Conservation (phyloP, 2,113 vertebrate species). For the Holacanthus passer region DNA sequence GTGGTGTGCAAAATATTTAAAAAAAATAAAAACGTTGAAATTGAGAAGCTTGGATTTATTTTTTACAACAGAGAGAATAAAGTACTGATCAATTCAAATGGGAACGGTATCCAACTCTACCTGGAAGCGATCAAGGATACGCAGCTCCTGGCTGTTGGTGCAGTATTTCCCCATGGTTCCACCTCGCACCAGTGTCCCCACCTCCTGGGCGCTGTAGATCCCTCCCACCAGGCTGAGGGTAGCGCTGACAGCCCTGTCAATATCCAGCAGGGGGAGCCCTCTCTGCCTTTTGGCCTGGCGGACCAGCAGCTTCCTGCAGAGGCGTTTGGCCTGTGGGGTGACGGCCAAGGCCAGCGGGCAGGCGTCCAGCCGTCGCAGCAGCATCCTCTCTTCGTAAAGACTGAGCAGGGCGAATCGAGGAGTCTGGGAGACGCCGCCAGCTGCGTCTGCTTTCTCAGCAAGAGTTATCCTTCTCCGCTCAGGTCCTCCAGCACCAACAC, state of each 20-base stretch:
- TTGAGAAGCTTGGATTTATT: no score
- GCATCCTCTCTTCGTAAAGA: constrained; percentile 92
- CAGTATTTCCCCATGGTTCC: constrained; percentile 83
- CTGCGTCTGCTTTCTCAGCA: neutral
- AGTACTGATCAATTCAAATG: neutral
- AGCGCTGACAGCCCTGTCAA: constrained; percentile 91
- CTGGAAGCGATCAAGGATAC: constrained; percentile 98
- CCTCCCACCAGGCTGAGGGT: constrained; percentile 92
- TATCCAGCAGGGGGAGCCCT: constrained; percentile 92
- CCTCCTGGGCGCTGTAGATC: constrained; percentile 88
- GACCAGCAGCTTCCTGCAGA: constrained; percentile 92
- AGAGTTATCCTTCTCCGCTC: constrained; percentile 69
- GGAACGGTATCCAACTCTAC: no score
- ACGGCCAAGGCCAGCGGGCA: constrained; percentile 91
- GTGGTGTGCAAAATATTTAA: no score
- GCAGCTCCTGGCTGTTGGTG: constrained; percentile 90
- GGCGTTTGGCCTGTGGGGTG: constrained; percentile 91
- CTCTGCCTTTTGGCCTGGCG: constrained; percentile 93
- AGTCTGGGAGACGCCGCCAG: neutral
- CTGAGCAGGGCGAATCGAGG: constrained; percentile 83
- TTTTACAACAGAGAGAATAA: no score
- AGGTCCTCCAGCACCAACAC: constrained; percentile 71
- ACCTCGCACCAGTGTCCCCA: constrained; percentile 59
- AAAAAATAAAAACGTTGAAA: no score
- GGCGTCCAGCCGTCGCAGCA: constrained; percentile 91